Conservation (phyloP, 1,140 invertebrate genomes). For the Pseudoatta argentina region DNA sequence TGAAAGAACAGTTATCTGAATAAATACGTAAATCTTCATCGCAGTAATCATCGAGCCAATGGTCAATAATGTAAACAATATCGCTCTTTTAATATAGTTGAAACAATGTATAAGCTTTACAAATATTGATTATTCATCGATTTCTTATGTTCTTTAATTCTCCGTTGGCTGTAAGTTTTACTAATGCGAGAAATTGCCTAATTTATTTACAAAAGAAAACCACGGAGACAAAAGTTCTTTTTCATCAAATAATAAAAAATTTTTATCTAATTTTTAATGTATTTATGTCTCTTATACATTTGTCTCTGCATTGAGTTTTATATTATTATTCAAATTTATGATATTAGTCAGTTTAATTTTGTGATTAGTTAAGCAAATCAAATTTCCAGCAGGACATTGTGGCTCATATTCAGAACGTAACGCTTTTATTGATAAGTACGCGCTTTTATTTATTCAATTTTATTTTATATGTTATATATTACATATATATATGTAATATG, state of each 20-base stretch:
- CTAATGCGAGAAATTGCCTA: neutral
- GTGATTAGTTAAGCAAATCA: neutral
- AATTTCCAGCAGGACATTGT: neutral
- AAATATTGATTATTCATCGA: neutral
- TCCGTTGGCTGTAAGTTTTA: neutral
- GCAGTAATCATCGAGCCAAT: conserved; percentile 16
- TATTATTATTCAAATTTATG: neutral
- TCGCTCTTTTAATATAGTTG: neutral
- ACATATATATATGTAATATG: too few species aligned
- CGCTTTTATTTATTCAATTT: too few species aligned
- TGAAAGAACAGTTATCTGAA: conserved; percentile 17
- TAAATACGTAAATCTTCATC: conserved; percentile 45
- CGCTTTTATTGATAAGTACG: too few species aligned
- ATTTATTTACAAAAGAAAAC: neutral
- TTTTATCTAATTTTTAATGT: neutral
- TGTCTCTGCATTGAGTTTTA: neutral
- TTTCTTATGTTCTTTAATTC: neutral
- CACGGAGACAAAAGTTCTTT: neutral
- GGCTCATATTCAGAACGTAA: too few species aligned
- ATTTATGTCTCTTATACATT: neutral
- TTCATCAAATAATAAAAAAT: conserved; percentile 7
- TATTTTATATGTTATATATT: too few species aligned
- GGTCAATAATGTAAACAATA: conserved; percentile 15
- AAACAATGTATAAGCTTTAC: neutral
- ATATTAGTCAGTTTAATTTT: conserved; percentile 19